Evolutionary conservation across 2,797 vertebrate species (phyloP).

Genomic region (Ptychadena robeensis): DNA sequence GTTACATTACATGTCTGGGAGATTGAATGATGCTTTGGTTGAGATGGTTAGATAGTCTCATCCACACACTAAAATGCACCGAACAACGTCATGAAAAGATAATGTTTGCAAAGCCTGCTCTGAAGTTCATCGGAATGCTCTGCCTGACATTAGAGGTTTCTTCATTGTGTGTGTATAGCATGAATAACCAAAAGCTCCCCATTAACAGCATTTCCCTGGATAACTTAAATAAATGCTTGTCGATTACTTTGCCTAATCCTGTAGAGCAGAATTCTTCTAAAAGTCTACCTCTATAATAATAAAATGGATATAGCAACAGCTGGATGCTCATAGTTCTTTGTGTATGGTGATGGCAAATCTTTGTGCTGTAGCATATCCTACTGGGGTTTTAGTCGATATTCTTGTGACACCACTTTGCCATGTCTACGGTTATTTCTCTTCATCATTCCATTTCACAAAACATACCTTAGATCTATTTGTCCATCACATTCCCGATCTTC

Average conservation of each 20-base stretch:
- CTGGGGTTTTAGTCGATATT: too few species aligned
- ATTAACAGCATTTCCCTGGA: neutral
- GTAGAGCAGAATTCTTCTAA: too few species aligned
- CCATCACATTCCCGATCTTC: too few species aligned
- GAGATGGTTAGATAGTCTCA: slow-evolving; percentile 34
- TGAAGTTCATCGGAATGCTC: slow-evolving; percentile 24
- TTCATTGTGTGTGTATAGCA: neutral
- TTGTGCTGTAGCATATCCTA: too few species aligned
- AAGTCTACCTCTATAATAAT: too few species aligned
- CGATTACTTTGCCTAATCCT: neutral
- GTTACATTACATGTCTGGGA: slow-evolving; percentile 47
- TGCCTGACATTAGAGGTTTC: slow-evolving; percentile 26
- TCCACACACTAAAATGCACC: slow-evolving; percentile 16
- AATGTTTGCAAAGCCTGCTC: slow-evolving; percentile 25
- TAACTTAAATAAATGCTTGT: neutral
- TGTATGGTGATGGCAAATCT: too few species aligned
- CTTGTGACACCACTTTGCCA: too few species aligned
- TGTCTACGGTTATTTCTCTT: too few species aligned
- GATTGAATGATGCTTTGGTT: slow-evolving; percentile 35
- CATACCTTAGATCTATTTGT: too few species aligned
- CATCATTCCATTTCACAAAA: too few species aligned
- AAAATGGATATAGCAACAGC: too few species aligned
- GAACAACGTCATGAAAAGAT: slow-evolving; percentile 33
- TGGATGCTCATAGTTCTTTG: too few species aligned
- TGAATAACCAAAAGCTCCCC: slow-evolving; percentile 4